Conservation (phyloP, 2,888 invertebrate species). For the Zonitis immaculata region DNA sequence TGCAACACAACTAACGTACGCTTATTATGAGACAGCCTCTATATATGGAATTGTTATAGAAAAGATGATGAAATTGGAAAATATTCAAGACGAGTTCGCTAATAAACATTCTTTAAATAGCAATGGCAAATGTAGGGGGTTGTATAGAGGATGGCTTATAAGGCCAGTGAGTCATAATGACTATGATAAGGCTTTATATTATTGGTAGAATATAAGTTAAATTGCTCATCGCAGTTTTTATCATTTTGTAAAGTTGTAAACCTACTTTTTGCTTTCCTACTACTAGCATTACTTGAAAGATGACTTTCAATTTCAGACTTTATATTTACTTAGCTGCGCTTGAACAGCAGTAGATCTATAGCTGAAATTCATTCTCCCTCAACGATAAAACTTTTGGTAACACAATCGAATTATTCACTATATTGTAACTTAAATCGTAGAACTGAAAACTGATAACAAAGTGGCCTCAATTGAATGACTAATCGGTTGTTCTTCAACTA, state of each 20-base stretch:
- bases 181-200: conserved; percentile 32
- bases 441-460: conserved; percentile 44
- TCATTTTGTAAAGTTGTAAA: conserved; percentile 26
- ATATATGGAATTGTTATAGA: no score
- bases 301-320: conserved; percentile 47
- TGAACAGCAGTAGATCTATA: conserved; percentile 34
- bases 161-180: conserved; percentile 35
- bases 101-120: no score
- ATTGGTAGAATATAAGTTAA: conserved; percentile 31
- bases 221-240: conserved; percentile 40
- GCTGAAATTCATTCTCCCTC: conserved; percentile 41
- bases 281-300: conserved; percentile 43
- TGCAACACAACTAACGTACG: no score
- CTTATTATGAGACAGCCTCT: no score
- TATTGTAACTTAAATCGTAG: conserved; percentile 40
- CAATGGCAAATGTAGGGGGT: conserved; percentile 1
- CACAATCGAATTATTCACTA: conserved; percentile 47
- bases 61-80: background rate
- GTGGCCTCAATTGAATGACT: conserved; percentile 45
- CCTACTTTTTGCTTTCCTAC: conserved; percentile 30
- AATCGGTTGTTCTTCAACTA: conserved; percentile 39
- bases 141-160: conserved; percentile 6
- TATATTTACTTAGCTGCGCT: conserved; percentile 44
- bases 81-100: background rate
- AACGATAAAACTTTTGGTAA: conserved; percentile 43